phyloP scores from a whole-genome alignment of 2,113 vertebrate species.

The Oxyura jamaicensis region DNA sequence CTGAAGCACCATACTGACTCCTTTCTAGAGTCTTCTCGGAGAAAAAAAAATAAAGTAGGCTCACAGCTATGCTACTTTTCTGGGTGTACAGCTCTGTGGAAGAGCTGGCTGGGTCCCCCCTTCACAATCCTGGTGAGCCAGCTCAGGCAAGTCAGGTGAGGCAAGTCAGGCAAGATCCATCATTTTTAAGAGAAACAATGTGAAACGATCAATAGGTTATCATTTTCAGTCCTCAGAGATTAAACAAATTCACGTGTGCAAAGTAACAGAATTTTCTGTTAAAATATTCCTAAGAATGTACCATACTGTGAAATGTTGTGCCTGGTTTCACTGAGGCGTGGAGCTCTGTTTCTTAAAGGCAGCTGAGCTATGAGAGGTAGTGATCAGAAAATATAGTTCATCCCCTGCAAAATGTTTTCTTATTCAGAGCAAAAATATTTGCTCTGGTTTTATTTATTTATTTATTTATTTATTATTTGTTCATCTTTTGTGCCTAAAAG shows the following conservation, averaged over 20 bases:
- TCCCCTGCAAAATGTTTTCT: neutral
- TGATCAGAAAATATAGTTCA: neutral
- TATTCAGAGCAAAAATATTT: neutral
- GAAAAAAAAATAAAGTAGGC: neutral
- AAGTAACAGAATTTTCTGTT: neutral
- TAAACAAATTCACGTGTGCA: neutral
- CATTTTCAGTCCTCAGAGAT: neutral
- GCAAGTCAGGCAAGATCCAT: neutral
- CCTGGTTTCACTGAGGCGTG: neutral
- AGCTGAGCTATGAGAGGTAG: neutral
- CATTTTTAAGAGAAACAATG: neutral
- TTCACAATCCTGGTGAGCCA: neutral
- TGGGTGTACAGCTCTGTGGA: neutral
- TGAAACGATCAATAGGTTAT: neutral
- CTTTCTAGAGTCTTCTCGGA: neutral
- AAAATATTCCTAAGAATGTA: neutral
- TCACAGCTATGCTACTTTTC: neutral
- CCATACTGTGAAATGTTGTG: neutral
- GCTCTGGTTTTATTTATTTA: neutral
- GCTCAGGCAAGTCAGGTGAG: neutral
- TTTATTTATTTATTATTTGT: neutral
- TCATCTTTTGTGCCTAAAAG: neutral
- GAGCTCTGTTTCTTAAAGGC: neutral
- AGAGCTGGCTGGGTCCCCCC: neutral
- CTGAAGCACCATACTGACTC: neutral